Percentiles rank a stretch among this genome's conserved stretches.
Conservation (phyloP, 2,797 vertebrate genomes). For the Phoxinus dragarum region DNA sequence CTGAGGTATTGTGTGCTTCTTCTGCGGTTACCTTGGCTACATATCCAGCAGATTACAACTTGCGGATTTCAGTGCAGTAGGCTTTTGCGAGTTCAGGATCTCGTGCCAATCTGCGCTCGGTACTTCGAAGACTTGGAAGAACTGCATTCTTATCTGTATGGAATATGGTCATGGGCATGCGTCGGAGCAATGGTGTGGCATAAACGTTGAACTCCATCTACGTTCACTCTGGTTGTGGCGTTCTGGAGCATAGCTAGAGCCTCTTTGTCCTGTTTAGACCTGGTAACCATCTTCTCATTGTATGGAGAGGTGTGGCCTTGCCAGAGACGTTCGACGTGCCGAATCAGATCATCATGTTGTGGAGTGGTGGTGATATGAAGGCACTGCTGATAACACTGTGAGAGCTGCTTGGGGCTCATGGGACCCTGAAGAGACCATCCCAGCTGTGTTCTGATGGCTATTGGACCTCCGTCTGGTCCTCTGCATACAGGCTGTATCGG, state of each 20-base stretch:
- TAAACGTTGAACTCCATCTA: too few species aligned
- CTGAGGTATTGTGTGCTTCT: not conserved
- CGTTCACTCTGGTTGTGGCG: not conserved
- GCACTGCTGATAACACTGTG: conserved; percentile 15
- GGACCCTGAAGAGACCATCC: conserved; percentile 48
- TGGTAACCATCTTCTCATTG: too few species aligned
- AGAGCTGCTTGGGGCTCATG: not conserved
- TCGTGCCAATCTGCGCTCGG: too few species aligned
- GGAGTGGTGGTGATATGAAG: conserved; percentile 13
- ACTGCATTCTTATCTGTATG: too few species aligned
- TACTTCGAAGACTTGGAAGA: too few species aligned
- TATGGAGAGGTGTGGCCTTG: not conserved
- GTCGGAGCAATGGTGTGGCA: too few species aligned
- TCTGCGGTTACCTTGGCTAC: conserved; percentile 17
- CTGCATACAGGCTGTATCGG: not conserved
- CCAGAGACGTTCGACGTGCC: conserved; percentile 34
- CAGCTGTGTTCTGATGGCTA: conserved; percentile 34
- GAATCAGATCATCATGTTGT: not conserved
- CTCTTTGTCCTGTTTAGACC: conserved; percentile 47
- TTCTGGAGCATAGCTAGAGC: not conserved
- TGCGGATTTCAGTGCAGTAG: conserved; percentile 31
- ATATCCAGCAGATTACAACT: conserved; percentile 34
- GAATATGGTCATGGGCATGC: too few species aligned
- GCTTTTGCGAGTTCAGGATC: not conserved
- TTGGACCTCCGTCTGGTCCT: conserved; percentile 14